These are phyloP conservation scores for Drosophila aff. DNA, from an alignment of 1,140 invertebrate genomes.

Conservation along the genomic window DNA sequence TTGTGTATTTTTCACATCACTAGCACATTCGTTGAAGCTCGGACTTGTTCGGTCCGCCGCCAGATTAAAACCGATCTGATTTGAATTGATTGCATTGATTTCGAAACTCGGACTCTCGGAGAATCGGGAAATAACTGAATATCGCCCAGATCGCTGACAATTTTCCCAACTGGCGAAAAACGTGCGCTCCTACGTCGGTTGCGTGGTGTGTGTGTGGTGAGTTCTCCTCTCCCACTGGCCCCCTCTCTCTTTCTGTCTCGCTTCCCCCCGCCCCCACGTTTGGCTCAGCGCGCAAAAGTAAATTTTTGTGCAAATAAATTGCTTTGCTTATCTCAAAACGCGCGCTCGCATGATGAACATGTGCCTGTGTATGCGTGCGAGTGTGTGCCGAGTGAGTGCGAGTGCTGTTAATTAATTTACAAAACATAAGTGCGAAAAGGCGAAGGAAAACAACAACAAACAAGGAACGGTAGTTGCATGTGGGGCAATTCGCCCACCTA, in stretches of 20 bases:
- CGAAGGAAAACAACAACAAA: conserved; percentile 20
- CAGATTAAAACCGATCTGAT: conserved; percentile 26
- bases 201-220: conserved; percentile 69
- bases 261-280: conserved; percentile 2
- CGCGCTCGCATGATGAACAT: conserved; percentile 59
- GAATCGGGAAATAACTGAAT: conserved; percentile 14
- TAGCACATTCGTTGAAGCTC: too few relatives aligned
- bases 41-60: conserved; percentile 17
- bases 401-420: conserved; percentile 77
- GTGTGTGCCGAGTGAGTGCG: conserved; percentile 42
- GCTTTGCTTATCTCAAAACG: conserved; percentile 76
- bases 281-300: conserved; percentile 68
- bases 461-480: conserved; percentile 48
- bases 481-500: conserved; percentile 32
- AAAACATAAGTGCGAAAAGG: conserved; percentile 46
- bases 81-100: conserved; percentile 24
- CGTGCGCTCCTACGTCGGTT: conserved; percentile 67
- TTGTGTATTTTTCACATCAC: too few relatives aligned
- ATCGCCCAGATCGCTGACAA: conserved; percentile 14
- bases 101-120: conserved; percentile 26
- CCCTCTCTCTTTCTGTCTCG: background rate
- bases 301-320: conserved; percentile 82
- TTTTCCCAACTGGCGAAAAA: conserved; percentile 31
- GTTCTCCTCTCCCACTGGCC: conserved; percentile 52
- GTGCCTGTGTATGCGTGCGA: conserved; percentile 22